Base-by-base conservation (phyloP, 2,113 vertebrate genomes). In the Crotalus tigris region DNA sequence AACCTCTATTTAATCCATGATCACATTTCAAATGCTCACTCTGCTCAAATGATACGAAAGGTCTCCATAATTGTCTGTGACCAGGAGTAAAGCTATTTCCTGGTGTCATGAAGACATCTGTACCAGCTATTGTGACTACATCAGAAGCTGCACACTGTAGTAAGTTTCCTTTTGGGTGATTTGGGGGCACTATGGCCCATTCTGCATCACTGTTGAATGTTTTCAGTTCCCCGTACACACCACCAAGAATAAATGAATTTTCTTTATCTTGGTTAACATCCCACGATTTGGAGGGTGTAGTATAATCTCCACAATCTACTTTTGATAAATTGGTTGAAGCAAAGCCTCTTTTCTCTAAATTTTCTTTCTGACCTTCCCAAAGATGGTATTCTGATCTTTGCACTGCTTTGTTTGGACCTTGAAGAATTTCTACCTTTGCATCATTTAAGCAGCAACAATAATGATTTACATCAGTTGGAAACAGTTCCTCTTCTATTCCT, bases 181-280 rank as follows among this genome's bases (percentile, higher is more conserved):
- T 86, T 3, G 99, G 98, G 1, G 99, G 99, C 33, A 99, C 98
- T 2, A 99, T 98, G 0, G 99, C 99, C 99, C 99, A 99, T 46
- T 99, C 99, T 94, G 98, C 98, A 69, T 99, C 98, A 9, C 98
- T 98, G 7, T 97, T 98, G 93, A 99, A 98, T n/a, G 98, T 98
- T 97, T 98, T 99, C 85, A 99, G 97, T 96, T 99, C 99, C 92
- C 99, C 99, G 29, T 99, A 99, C 26, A 99, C 99, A 19, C 99
- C 99, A 88, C 99, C 99, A 26, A 99, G 98, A 93, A 99, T 99
- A 97, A 99, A 99, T 0, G 99, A 97, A 90, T 96, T 98, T 95
- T 99, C 99, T 95, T 98, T 98, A 93, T 99, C 98, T n/a, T 98
- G 97, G 96, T 97, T 97, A 90, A 96, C 95, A 91, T 98, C 98